Evolutionary conservation across 2,888 invertebrate species (phyloP).

Genomic region (Harpalus rufipes): DNA sequence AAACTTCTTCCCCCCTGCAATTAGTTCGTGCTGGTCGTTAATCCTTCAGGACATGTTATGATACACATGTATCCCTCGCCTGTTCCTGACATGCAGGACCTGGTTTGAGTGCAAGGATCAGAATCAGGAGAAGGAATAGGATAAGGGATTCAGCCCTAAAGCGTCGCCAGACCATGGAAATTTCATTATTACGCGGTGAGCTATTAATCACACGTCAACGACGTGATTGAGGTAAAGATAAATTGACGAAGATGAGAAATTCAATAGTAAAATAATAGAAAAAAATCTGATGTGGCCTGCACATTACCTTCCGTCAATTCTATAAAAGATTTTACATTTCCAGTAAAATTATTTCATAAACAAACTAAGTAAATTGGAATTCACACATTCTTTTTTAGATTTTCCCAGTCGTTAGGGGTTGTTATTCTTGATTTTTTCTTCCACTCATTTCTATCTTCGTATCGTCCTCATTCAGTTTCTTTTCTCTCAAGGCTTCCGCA

Average conservation of each 20-base stretch:
- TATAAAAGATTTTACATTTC: too few species aligned
- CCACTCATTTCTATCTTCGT: too few species aligned
- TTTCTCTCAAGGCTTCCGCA: too few species aligned
- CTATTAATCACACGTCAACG: not conserved
- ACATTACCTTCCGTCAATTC: too few species aligned
- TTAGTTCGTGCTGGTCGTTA: not conserved
- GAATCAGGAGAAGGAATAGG: not conserved
- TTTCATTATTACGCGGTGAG: not conserved
- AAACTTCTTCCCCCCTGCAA: not conserved
- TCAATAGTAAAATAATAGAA: not conserved
- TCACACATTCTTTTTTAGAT: too few species aligned
- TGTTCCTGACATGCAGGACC: not conserved
- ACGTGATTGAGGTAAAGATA: not conserved
- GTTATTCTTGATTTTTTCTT: too few species aligned
- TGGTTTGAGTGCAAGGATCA: not conserved
- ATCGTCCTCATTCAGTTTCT: too few species aligned
- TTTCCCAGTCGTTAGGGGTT: too few species aligned
- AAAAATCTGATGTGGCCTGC: too few species aligned
- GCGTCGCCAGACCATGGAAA: not conserved
- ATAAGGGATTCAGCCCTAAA: not conserved
- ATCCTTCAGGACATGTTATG: not conserved
- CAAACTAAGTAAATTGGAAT: too few species aligned
- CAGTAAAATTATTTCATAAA: too few species aligned
- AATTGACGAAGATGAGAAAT: not conserved
- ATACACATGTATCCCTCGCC: slow-evolving; percentile 4